These are phyloP conservation scores for Lysandra bellargus DNA, from an alignment of 2,888 invertebrate genomes.

Conservation along the genomic window DNA sequence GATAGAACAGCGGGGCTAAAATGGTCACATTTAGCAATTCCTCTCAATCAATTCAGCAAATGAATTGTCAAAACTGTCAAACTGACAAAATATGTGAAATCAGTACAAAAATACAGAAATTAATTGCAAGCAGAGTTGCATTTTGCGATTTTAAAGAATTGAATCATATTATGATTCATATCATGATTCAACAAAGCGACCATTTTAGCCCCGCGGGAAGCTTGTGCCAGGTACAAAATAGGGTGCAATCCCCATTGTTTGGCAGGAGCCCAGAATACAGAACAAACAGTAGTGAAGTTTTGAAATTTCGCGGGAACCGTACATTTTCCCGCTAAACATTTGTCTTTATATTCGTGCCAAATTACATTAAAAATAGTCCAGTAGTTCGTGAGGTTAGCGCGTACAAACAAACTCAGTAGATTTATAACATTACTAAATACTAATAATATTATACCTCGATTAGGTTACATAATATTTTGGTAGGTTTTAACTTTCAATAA, in stretches of 20 bases:
- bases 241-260: not conserved
- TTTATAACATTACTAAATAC: too few relatives aligned
- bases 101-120: too few relatives aligned
- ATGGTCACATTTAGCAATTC: too few relatives aligned
- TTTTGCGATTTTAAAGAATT: too few relatives aligned
- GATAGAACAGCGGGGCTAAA: not conserved
- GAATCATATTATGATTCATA: too few relatives aligned
- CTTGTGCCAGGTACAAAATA: slow-evolving; percentile 7
- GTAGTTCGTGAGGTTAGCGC: not conserved
- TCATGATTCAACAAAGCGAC: too few relatives aligned
- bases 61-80: too few relatives aligned
- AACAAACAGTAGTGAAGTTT: too few relatives aligned
- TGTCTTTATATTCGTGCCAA: not conserved
- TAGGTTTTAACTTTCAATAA: not conserved
- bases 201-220: not conserved
- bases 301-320: not conserved
- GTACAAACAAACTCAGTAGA: not conserved
- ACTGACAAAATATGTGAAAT: too few relatives aligned
- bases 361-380: not conserved
- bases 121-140: too few relatives aligned
- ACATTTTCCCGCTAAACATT: not conserved
- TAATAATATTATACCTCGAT: not conserved
- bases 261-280: not conserved
- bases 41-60: too few relatives aligned
- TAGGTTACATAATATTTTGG: not conserved